These are phyloP conservation scores for Phymastichus coffea DNA, from an alignment of 1,140 invertebrate genomes.

Conservation along the genomic window DNA sequence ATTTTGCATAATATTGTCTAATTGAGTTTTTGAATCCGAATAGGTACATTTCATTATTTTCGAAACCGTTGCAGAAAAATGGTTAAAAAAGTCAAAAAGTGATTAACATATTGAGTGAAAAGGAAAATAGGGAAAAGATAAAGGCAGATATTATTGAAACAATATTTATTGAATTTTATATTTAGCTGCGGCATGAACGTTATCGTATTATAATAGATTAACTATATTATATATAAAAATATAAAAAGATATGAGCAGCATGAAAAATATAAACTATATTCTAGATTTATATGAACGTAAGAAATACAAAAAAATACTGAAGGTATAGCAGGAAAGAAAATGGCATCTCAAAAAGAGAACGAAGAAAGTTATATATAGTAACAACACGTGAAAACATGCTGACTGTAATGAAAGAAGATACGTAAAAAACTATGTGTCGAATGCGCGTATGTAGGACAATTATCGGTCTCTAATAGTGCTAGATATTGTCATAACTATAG, in stretches of 20 bases:
- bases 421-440: neutral
- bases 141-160: constrained; percentile 28
- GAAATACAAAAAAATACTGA: too few species aligned
- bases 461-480: constrained; percentile 10
- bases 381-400: constrained; percentile 24
- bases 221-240: constrained; percentile 30
- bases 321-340: too few species aligned
- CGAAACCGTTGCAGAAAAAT: too few species aligned
- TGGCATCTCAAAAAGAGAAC: neutral
- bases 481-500: constrained; percentile 11
- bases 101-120: constrained; percentile 7
- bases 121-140: constrained; percentile 31
- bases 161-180: constrained; percentile 28
- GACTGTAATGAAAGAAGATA: constrained; percentile 15
- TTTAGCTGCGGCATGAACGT: constrained; percentile 11
- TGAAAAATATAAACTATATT: constrained; percentile 35
- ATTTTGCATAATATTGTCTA: too few species aligned
- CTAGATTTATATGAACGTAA: constrained; percentile 32
- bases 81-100: too few species aligned
- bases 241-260: constrained; percentile 29
- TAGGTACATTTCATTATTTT: too few species aligned
- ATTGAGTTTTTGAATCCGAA: too few species aligned
- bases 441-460: neutral
- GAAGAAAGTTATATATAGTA: constrained; percentile 34
- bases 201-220: constrained; percentile 28